A percentile compares a stretch with the other conserved stretches of the same genome.
Evolutionary conservation across 2,113 vertebrate species (phyloP).

Genomic region (Triplophysa dalaica): DNA sequence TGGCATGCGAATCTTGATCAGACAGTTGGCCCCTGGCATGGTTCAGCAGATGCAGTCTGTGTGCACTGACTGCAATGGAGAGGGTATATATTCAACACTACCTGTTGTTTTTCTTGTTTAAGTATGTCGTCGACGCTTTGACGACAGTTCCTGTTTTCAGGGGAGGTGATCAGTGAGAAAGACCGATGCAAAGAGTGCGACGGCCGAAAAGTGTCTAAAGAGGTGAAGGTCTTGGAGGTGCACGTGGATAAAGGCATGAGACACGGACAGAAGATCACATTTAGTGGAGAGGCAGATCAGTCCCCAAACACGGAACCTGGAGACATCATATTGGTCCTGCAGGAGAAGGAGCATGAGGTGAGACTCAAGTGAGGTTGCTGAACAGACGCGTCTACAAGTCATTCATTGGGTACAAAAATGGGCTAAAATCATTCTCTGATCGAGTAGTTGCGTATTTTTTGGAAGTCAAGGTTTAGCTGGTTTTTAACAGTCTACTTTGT

Average conservation of each 20-base stretch:
- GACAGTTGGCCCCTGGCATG: conserved; percentile 97
- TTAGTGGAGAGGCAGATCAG: conserved; percentile 96
- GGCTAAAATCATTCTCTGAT: no score
- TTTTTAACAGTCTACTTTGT: no score
- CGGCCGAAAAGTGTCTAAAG: conserved; percentile 97
- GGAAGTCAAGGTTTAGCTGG: no score
- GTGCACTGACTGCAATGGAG: conserved; percentile 95
- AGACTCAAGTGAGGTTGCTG: neutral
- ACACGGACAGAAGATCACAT: conserved; percentile 97
- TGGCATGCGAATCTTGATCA: conserved; percentile 95
- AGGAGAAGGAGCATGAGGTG: conserved; percentile 98
- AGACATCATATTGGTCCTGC: conserved; percentile 94
- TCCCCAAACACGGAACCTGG: conserved; percentile 94
- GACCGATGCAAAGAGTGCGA: conserved; percentile 99
- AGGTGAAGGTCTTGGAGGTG: conserved; percentile 97
- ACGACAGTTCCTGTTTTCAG: conserved; percentile 63
- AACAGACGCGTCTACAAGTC: neutral
- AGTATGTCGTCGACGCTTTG: neutral
- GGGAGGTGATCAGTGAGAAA: conserved; percentile 98
- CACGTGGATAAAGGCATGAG: conserved; percentile 99
- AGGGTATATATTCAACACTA: conserved; percentile 76
- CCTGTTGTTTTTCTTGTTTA: neutral
- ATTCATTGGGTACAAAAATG: neutral
- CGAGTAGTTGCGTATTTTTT: no score
- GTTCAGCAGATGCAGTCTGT: conserved; percentile 99